Percentiles rank a stretch among this genome's conserved stretches.
These are phyloP conservation scores for Parambassis ranga DNA, from an alignment of 2,797 vertebrate genomes.

Conservation along the genomic window DNA sequence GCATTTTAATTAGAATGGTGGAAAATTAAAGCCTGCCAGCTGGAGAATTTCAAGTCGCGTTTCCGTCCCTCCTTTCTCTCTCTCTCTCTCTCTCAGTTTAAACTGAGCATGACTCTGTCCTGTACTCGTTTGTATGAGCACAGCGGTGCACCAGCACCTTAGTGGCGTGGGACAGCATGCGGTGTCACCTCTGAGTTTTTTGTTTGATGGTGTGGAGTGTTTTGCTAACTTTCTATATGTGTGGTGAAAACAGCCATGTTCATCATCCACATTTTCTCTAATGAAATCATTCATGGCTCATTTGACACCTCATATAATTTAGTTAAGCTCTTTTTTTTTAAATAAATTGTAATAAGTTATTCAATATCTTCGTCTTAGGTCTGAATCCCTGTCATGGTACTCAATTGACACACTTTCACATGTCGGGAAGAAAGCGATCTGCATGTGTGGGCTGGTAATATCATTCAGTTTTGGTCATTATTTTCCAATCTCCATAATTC, in stretches of 20 bases:
- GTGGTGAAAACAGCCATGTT: neutral
- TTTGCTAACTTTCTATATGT: constrained; percentile 49
- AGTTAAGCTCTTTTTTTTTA: constrained; percentile 23
- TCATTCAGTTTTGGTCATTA: constrained; percentile 81
- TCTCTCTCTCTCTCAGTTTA: constrained; percentile 66
- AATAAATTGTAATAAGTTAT: constrained; percentile 29
- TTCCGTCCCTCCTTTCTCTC: constrained; percentile 69
- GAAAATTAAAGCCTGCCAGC: constrained; percentile 99
- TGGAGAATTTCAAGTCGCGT: constrained; percentile 99
- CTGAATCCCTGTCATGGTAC: constrained; percentile 45
- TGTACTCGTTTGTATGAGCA: constrained; percentile 65
- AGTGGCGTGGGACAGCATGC: constrained; percentile 55
- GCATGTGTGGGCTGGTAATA: constrained; percentile 78
- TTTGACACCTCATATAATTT: constrained; percentile 32
- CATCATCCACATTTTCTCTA: constrained; percentile 3
- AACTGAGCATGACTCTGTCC: constrained; percentile 69
- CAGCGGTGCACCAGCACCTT: constrained; percentile 64
- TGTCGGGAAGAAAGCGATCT: constrained; percentile 69
- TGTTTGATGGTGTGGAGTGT: constrained; percentile 40
- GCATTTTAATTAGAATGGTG: constrained; percentile 99
- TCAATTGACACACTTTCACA: constrained; percentile 57
- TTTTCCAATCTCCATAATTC: constrained; percentile 85
- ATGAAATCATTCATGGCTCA: constrained; percentile 16
- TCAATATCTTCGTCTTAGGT: constrained; percentile 37
- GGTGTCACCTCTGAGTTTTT: constrained; percentile 57